These are phyloP conservation scores for Pedetes capensis DNA, from an alignment of 2,113 vertebrate species.

Conservation along the genomic window DNA sequence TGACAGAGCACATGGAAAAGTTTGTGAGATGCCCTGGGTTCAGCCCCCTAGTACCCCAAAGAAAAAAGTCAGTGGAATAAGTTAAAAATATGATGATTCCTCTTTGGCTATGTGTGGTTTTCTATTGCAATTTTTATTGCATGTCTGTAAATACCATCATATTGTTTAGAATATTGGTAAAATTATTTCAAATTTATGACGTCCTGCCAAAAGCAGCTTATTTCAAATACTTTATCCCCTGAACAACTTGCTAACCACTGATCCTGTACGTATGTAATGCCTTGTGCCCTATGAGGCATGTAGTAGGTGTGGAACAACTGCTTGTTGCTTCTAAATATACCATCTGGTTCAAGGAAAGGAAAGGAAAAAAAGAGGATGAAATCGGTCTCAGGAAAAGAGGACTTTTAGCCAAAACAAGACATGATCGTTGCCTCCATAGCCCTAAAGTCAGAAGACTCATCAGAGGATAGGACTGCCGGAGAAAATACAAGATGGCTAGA, in stretches of 20 bases:
- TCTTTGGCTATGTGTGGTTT: background rate
- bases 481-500: background rate
- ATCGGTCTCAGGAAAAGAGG: background rate
- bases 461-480: background rate
- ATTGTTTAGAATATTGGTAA: slow-evolving; percentile 7
- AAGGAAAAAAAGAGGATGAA: background rate
- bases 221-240: background rate
- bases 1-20: no score
- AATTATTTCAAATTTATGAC: slow-evolving; percentile 46
- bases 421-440: background rate
- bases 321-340: slow-evolving; percentile 21
- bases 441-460: background rate
- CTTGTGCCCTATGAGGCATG: background rate
- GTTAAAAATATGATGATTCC: background rate
- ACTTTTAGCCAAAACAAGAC: background rate
- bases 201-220: slow-evolving; percentile 31
- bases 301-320: background rate
- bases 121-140: background rate
- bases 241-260: slow-evolving; percentile 13
- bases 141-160: background rate
- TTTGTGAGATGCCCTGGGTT: no score
- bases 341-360: background rate
- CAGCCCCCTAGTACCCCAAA: no score
- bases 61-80: no score
- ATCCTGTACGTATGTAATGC: background rate